Evolutionary conservation across 2,888 invertebrate genomes (phyloP).

Genomic region (Drosophila villosipedis): DNA sequence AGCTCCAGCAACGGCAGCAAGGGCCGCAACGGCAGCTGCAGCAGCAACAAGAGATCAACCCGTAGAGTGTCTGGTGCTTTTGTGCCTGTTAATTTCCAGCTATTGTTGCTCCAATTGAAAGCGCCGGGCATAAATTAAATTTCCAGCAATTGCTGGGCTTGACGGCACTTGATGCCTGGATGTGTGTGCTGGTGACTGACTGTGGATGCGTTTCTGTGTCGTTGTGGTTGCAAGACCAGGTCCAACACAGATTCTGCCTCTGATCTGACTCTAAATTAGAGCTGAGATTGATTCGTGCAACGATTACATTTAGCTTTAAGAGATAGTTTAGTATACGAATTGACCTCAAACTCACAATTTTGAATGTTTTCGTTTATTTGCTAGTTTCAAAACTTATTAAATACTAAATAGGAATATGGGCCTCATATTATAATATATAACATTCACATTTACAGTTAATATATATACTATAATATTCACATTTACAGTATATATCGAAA

Average conservation of each 20-base stretch:
- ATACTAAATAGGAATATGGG: not conserved
- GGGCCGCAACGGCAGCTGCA: not conserved
- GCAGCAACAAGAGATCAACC: conserved; percentile 36
- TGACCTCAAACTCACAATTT: not conserved
- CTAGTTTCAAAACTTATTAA: not conserved
- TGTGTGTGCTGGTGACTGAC: not conserved
- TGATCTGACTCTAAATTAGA: conserved; percentile 16
- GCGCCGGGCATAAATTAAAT: conserved; percentile 75
- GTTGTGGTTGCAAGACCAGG: conserved; percentile 24
- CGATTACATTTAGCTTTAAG: not conserved
- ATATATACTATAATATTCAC: not conserved
- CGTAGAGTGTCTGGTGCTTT: conserved; percentile 56
- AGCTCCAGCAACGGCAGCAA: conserved; percentile 2
- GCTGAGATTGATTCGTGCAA: conserved; percentile 1
- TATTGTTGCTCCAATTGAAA: conserved; percentile 72
- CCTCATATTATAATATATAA: not conserved
- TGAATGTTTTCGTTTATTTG: not conserved
- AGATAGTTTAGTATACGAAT: not conserved
- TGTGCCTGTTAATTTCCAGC: conserved; percentile 77
- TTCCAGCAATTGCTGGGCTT: conserved; percentile 72
- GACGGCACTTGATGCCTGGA: conserved; percentile 54
- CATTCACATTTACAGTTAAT: not conserved
- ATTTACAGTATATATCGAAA: not conserved
- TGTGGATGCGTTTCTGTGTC: conserved; percentile 6
- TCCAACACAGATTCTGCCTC: conserved; percentile 10